Percentiles rank a stretch among this genome's conserved stretches.
phyloP scores from a whole-genome alignment of 2,797 vertebrate species.

The Chrosomus eos region DNA sequence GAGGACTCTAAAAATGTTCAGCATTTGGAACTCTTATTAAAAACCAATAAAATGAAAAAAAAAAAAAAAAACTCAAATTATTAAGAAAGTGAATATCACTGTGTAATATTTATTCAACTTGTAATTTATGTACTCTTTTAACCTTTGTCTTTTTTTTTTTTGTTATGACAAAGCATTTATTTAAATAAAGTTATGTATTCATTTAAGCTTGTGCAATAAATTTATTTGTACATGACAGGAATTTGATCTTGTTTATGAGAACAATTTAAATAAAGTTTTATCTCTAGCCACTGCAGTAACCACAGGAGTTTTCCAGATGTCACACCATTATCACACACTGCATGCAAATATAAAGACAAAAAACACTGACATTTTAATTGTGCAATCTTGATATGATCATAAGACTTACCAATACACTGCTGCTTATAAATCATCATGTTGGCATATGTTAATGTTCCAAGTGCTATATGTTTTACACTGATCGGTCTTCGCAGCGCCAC shows the following conservation, averaged over 20 bases:
- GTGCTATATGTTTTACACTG: background rate
- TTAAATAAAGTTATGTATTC: constrained; percentile 99
- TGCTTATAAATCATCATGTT: background rate
- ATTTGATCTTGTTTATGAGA: constrained; percentile 20
- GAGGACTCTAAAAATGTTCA: constrained; percentile 88
- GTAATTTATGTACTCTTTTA: constrained; percentile 99
- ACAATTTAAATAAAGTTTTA: background rate
- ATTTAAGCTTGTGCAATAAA: constrained; percentile 75
- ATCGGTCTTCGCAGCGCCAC: background rate
- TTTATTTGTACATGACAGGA: constrained; percentile 34
- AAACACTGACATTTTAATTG: background rate
- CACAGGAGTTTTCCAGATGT: background rate
- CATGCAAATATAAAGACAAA: constrained; percentile 1
- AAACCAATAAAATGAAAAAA: constrained; percentile 75
- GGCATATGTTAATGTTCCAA: background rate
- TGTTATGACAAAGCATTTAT: constrained; percentile 99
- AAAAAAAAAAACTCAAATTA: constrained; percentile 85
- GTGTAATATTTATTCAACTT: constrained; percentile 99
- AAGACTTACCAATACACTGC: constrained; percentile 5
- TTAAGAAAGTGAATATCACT: constrained; percentile 96
- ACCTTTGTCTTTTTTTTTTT: constrained; percentile 95
- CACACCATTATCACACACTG: constrained; percentile 2
- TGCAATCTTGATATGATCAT: background rate
- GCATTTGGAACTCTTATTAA: constrained; percentile 93
- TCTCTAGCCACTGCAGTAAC: background rate